Evolutionary conservation across 2,888 invertebrate species (phyloP), one percentile per base, ranked within the genome.

Genomic region (Carcina quercana): DNA sequence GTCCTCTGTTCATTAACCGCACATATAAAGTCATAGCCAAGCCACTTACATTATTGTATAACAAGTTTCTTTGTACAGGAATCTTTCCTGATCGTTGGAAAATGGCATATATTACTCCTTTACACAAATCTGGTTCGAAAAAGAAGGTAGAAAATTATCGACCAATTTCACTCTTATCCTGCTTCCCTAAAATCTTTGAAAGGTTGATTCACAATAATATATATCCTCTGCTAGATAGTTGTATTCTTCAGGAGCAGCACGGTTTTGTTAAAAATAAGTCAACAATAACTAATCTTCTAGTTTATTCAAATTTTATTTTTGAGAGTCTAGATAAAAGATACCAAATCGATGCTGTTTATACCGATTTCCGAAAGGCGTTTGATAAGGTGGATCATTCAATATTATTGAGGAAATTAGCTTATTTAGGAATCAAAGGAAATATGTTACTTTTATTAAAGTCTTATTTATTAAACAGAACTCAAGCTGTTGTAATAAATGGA

Each of bases 361-460:
- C 40, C 3, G 40, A 41, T 10, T 39, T 43, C 17, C 35, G 29
- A 3, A 37, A 39, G 12, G 40, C 40, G 5, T 40, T 43, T 15
- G 38, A 43, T 22, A 40, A 25, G 13, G 13, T 25, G 4, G 13
- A 12, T 12, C 25, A 25, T 8, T 12, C 12, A 5, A 5, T 25
- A 4, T 8, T 25, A 5, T 25, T 11, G 3, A 3, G 13, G 2
- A 25, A 25, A 11, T 5, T 25, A 5, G 4, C 11, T 5, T 11
- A 3, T 3, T 25, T 12, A 4, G 25, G 25, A 5, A 25, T 25
- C 5, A 11, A 25, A 5, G 25, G 25, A 5, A 25, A 12, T 12
- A 5, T 25, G 13, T 8, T 25, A 4, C 25, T 11, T 3, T 25
- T 11, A 13, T 5, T 25, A 5, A 5, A 13, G 3, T 25, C 25